phyloP scores from a whole-genome alignment of 2,888 invertebrate species.

The Stenoptilia bipunctidactyla region DNA sequence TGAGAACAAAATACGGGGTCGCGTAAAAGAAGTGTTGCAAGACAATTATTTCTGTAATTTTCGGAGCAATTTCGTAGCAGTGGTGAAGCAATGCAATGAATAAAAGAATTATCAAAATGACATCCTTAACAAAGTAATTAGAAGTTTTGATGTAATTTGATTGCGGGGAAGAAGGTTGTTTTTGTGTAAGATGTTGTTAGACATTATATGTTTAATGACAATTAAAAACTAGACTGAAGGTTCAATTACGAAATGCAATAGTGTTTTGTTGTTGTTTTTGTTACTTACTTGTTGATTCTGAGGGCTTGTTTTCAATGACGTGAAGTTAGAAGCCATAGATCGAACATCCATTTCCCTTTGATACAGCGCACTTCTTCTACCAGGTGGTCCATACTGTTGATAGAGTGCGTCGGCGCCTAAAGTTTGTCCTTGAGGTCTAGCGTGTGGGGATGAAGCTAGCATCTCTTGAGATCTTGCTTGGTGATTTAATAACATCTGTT shows the following conservation, averaged over 20 bases:
- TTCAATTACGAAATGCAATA: slow-evolving; percentile 1
- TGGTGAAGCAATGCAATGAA: background rate
- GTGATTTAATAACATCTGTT: slow-evolving; percentile 59
- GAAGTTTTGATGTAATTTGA: slow-evolving; percentile 17
- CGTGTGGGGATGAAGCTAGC: slow-evolving; percentile 49
- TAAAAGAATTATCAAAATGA: slow-evolving; percentile 1
- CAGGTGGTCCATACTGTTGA: slow-evolving; percentile 60
- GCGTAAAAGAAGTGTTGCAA: slow-evolving; percentile 27
- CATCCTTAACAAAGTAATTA: background rate
- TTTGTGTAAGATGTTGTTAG: background rate
- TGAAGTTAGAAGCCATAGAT: slow-evolving; percentile 60
- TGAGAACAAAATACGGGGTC: slow-evolving; percentile 28
- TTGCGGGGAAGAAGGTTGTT: slow-evolving; percentile 9
- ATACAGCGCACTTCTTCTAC: slow-evolving; percentile 52
- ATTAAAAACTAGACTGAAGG: background rate
- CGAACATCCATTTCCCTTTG: slow-evolving; percentile 56
- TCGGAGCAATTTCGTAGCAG: background rate
- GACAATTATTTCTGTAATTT: slow-evolving; percentile 12
- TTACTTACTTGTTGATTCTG: slow-evolving; percentile 22
- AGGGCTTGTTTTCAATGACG: slow-evolving; percentile 51
- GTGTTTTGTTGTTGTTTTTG: slow-evolving; percentile 6
- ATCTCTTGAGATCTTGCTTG: slow-evolving; percentile 72
- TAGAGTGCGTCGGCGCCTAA: slow-evolving; percentile 60
- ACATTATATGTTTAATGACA: background rate
- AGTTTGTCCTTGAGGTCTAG: slow-evolving; percentile 31